These are phyloP conservation scores for Pecten maximus DNA, from an alignment of 2,888 invertebrate genomes.

Conservation along the genomic window DNA sequence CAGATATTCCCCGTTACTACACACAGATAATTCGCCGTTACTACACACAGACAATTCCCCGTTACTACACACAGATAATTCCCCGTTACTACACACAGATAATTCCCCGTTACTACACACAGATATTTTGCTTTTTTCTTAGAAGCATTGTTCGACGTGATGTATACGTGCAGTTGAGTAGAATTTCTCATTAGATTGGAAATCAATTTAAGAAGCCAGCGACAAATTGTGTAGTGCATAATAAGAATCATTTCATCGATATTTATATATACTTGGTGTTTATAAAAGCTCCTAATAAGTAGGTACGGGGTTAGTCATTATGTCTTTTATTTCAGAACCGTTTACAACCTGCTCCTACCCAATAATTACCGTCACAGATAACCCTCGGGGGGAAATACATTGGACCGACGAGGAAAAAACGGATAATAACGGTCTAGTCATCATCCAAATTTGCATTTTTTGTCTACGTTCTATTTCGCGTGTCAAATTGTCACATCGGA, in stretches of 20 bases:
- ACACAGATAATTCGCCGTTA: too few species aligned
- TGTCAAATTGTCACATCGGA: conserved; percentile 6
- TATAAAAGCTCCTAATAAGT: background rate
- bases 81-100: too few species aligned
- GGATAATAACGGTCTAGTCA: background rate
- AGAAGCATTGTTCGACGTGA: background rate
- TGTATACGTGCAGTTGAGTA: background rate
- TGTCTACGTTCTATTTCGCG: background rate
- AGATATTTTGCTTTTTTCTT: too few species aligned
- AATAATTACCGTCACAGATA: background rate
- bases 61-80: too few species aligned
- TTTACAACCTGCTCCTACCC: background rate
- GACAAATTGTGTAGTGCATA: background rate
- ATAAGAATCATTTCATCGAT: conserved; percentile 16
- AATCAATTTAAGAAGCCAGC: background rate
- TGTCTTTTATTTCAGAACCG: conserved; percentile 12
- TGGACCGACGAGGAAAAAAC: background rate
- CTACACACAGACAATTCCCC: too few species aligned
- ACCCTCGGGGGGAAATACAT: background rate
- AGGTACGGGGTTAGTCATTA: background rate
- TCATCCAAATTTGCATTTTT: background rate
- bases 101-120: too few species aligned
- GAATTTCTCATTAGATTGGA: background rate
- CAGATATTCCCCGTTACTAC: too few species aligned
- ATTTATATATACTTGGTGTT: background rate